Evolutionary conservation across 2,113 vertebrate genomes (phyloP), one percentile per base, ranked within the genome.

Genomic region (Catharus minimus): DNA sequence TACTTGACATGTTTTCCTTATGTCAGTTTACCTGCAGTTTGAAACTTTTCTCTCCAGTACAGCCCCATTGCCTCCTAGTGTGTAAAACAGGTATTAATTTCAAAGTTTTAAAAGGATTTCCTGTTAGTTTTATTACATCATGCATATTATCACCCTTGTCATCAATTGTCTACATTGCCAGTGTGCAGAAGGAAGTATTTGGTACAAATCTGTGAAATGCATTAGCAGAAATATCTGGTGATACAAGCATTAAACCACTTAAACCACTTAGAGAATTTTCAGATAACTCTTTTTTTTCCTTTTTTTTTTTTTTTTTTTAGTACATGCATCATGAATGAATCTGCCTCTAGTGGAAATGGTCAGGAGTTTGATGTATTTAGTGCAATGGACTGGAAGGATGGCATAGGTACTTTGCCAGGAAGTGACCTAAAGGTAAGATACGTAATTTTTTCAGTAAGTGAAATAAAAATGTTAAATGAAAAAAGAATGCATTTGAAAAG

Each of bases 301-400:
- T 36, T 46, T 47, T 26, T 27, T 18, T 43, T 56, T n/a, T 39
- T 61, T 23, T 15, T 55, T 62, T 68, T 47, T 49, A 97, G 96
- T 91, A 68, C 76, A 95, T 89, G 86, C 97, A 97, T 94, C 96
- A 98, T 98, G 98, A 98, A 98, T 87, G 97, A 98, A 75, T 97
- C 98, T 86, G 96, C 97, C 19, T 96, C 97, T 72, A 97, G 96
- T 82, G 92, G 97, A 89, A 97, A 95, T 92, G 97, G 97, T 65
- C 97, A 98, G 92, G 99, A 99, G 52, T 99, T 99, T 96, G 99
- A 99, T 95, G 98, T 99, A 86, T 99, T 99, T 93, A 98, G 98
- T 87, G 99, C 99, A 90, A 98, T 99, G 97, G 99, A 99, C 95
- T 99, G 99, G 99, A 99, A 99, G 96, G 99, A 99, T 84, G 99